Percentiles rank a stretch among this genome's conserved stretches.
Evolutionary conservation across 2,113 vertebrate species (phyloP).

Genomic region (Semnopithecus entellus): DNA sequence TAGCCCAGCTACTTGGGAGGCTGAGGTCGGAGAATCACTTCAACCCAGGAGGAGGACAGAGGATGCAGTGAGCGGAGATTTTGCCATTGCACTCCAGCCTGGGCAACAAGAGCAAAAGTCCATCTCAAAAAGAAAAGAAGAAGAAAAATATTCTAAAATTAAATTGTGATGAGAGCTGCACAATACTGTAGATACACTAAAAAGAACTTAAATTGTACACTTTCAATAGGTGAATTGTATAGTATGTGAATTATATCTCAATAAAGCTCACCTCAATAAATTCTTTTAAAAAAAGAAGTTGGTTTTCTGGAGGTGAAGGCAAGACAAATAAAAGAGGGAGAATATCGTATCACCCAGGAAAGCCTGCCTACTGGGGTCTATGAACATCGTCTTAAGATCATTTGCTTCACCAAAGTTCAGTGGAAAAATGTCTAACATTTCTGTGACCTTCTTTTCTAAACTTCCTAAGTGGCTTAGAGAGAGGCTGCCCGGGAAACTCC

Average conservation of each 20-base stretch:
- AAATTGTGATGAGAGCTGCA: background rate
- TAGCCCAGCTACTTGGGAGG: no score
- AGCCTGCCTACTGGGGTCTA: background rate
- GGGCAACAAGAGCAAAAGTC: no score
- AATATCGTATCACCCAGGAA: background rate
- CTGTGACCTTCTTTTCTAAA: conserved; percentile 87
- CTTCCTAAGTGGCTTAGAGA: conserved; percentile 87
- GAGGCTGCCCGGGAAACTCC: conserved; percentile 85
- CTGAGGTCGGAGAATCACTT: no score
- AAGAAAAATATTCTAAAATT: background rate
- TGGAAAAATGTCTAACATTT: conserved; percentile 80
- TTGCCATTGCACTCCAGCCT: no score
- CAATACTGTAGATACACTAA: background rate
- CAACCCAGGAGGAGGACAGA: no score
- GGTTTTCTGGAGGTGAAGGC: conserved; percentile 9
- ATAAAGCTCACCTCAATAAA: background rate
- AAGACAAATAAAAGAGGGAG: conserved; percentile 18
- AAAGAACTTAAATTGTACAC: background rate
- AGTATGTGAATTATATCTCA: background rate
- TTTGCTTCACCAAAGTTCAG: conserved; percentile 64
- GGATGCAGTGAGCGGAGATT: no score
- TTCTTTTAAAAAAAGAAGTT: background rate
- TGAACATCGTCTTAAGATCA: conserved; percentile 41
- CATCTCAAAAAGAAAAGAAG: no score
- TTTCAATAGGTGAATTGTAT: background rate